These are phyloP conservation scores for Nannoperca australis DNA, from an alignment of 2,797 vertebrate species.

Conservation along the genomic window DNA sequence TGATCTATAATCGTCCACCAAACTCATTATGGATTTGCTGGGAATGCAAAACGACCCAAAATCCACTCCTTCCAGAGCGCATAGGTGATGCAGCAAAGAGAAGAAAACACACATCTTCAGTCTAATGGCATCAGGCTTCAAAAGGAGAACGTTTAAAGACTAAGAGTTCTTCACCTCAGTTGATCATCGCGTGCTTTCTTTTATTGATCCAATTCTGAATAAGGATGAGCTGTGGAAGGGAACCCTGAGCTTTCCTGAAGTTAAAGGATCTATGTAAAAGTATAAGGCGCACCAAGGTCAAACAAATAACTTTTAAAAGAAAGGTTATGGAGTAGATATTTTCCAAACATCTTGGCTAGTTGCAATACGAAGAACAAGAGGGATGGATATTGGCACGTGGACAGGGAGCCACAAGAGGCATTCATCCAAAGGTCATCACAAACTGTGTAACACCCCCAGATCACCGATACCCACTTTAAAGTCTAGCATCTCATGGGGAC, in stretches of 20 bases:
- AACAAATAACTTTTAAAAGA: conserved; percentile 26
- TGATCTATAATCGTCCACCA: conserved; percentile 52
- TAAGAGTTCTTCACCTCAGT: conserved; percentile 34
- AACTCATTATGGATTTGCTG: conserved; percentile 42
- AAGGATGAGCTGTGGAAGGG: conserved; percentile 31
- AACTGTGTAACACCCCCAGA: conserved; percentile 13
- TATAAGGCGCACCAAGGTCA: conserved; percentile 51
- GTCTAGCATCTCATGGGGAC: conserved; percentile 3
- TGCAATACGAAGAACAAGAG: conserved; percentile 22
- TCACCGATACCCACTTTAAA: conserved; percentile 28
- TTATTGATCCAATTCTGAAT: conserved; percentile 61
- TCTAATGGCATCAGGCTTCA: conserved; percentile 21
- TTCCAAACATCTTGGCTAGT: conserved; percentile 4
- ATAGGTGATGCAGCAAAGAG: conserved; percentile 13
- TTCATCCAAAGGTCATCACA: conserved; percentile 4
- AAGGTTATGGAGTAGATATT: conserved; percentile 18
- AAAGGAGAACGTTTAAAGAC: conserved; percentile 14
- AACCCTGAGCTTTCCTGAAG: conserved; percentile 31
- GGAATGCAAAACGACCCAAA: conserved; percentile 29
- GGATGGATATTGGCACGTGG: conserved; percentile 3
- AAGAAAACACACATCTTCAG: conserved; percentile 6
- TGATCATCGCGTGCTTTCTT: conserved; percentile 44
- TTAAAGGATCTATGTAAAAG: conserved; percentile 48
- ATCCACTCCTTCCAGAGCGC: conserved; percentile 32
- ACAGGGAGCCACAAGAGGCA: not conserved